A percentile compares a stretch with the other conserved stretches of the same genome.
These are phyloP conservation scores for Alviniconcha strummeri DNA, from an alignment of 2,888 invertebrate genomes.

Conservation along the genomic window DNA sequence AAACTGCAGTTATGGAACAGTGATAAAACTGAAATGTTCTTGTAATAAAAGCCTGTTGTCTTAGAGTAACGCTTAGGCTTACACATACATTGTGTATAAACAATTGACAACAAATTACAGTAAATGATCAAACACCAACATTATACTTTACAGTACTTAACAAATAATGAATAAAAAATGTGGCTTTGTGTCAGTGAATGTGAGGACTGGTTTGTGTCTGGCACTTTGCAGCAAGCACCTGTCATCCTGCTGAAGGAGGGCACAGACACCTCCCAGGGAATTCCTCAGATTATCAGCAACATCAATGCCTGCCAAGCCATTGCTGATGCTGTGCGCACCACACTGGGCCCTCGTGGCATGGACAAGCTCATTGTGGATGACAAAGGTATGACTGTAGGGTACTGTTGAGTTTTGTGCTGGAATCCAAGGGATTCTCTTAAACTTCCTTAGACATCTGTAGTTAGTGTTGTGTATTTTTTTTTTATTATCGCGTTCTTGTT, in stretches of 20 bases:
- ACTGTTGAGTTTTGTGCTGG: too few species aligned
- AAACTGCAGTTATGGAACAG: too few species aligned
- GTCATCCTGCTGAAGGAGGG: constrained; percentile 98
- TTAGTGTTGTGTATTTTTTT: too few species aligned
- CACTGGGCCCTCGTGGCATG: constrained; percentile 98
- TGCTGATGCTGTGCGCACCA: constrained; percentile 97
- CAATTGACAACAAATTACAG: background rate
- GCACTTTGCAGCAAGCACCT: constrained; percentile 88
- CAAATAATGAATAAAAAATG: background rate
- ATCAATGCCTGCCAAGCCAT: constrained; percentile 96
- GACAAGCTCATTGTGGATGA: constrained; percentile 97
- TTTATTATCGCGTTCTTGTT: too few species aligned
- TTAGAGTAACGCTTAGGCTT: background rate
- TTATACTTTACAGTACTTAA: background rate
- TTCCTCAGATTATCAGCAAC: constrained; percentile 95
- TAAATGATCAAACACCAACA: background rate
- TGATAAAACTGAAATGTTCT: too few species aligned
- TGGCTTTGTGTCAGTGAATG: background rate
- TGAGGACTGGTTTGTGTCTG: background rate
- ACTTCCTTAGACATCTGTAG: too few species aligned
- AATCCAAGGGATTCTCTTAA: too few species aligned
- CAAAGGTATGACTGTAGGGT: constrained; percentile 76
- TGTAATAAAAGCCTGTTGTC: background rate
- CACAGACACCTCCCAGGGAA: constrained; percentile 92
- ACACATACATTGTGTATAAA: background rate